Base-by-base conservation (phyloP, 2,113 vertebrate genomes). In the Malurus melanocephalus region DNA sequence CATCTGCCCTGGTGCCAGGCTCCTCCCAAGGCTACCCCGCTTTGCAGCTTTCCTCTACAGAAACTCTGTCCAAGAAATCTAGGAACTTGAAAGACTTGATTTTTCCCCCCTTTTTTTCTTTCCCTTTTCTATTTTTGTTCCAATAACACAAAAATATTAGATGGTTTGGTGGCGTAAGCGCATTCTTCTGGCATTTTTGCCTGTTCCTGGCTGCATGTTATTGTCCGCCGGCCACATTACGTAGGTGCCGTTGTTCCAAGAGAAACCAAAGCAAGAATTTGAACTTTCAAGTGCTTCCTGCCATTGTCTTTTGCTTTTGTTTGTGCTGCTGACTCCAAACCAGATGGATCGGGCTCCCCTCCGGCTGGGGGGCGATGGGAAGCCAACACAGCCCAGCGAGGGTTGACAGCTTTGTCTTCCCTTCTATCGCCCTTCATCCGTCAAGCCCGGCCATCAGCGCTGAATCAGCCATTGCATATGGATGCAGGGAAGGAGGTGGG, bases 201-300 rank as follows among this genome's bases (percentile, higher is more conserved):
- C 16, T 71, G 80, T 89, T 91, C 69, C 86, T 75, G 85, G 77
- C 88, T 66, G 64, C 0, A 0, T 23, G 6, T 89, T 88, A 87
- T 92, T 95, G 90, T 93, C 93, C 3, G 1, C 77, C 1, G 1
- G 77, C 88, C 3, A 0, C 81, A 59, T 94, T 93, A 91, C 86
- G 22, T 91, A 77, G 88, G 57, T 89, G 65, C 78, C 56, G 73
- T 79, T 93, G 82, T 93, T 94, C 84, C 91, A 88, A 83, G 86
- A 86, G 88, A 95, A 94, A 90, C 90, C 92, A 86, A 86, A 92
- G 90, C 68, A 96, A 93, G 92, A 96, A 97, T 96, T 87, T 94
- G 94, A 95, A 89, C 92, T 96, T 95, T 95, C 91, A 95, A 96
- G 94, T 95, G 95, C 93, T 97, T 97, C 96, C 96, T 96, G 75